Percentiles rank a stretch among this genome's conserved stretches.
These are phyloP conservation scores for Caenorhabditis becei DNA, from an alignment of 2,888 invertebrate species.

Conservation along the genomic window DNA sequence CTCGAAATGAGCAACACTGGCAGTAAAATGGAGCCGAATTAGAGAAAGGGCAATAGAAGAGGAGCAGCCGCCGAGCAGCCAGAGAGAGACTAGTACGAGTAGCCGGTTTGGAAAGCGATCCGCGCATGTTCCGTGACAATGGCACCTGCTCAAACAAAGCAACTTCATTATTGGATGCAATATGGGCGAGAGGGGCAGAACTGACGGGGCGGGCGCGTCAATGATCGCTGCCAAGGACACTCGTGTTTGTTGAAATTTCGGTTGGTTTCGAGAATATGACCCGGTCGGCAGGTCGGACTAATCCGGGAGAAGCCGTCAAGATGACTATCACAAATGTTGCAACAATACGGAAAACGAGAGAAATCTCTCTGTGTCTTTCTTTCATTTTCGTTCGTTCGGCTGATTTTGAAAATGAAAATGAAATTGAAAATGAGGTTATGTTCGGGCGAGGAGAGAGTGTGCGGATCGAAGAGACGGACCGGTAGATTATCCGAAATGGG, in stretches of 20 bases:
- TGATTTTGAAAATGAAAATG: conserved; percentile 45
- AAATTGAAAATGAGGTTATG: conserved; percentile 32
- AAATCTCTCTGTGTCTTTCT: conserved; percentile 12
- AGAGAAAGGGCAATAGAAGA: conserved; percentile 1
- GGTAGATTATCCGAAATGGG: conserved; percentile 26
- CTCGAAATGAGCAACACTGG: conserved; percentile 38
- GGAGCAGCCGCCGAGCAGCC: neutral
- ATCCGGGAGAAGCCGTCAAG: conserved; percentile 39
- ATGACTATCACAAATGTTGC: conserved; percentile 50
- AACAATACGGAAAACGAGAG: conserved; percentile 45
- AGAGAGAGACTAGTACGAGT: conserved; percentile 25
- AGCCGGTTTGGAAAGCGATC: conserved; percentile 39
- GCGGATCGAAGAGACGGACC: conserved; percentile 6
- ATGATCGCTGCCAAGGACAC: conserved; percentile 30
- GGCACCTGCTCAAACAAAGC: conserved; percentile 55
- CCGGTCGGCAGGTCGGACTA: conserved; percentile 3
- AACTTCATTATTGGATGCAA: conserved; percentile 29
- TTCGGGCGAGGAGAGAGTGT: conserved; percentile 13
- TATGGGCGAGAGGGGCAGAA: neutral
- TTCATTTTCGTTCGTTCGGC: conserved; percentile 21
- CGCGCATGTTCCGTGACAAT: conserved; percentile 19
- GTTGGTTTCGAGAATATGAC: neutral
- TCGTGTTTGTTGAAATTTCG: conserved; percentile 19
- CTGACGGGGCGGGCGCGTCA: conserved; percentile 2
- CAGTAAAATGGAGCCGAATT: conserved; percentile 8